Base-by-base conservation (phyloP, 2,113 vertebrate species). In the Passerina amoena region DNA sequence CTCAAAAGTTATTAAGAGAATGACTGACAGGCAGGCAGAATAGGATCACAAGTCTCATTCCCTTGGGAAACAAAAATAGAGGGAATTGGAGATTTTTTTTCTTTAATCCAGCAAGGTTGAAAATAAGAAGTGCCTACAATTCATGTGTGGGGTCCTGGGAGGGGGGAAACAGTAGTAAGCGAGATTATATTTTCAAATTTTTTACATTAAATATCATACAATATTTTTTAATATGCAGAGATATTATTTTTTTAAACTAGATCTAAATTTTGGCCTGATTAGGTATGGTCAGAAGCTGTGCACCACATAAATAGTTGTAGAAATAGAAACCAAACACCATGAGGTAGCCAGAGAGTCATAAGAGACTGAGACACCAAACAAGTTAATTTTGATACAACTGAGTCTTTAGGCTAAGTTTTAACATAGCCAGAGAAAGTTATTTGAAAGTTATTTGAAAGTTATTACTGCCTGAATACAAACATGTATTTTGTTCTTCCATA, bases 1-100 rank as follows among this genome's bases (percentile, higher is more conserved):
- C 92, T 78, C 71, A 82, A 38, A 94, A 88, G 24, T 88, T 88
- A 94, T 88, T 81, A 94, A 88, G 25, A 75, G 47, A n/a, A 33
- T 56, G 86, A 93, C 13, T 95, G 95, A 28, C 86, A 94, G 68
- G 33, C 42, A 73, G 60, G 21, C 27, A 94, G 79, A 81, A 86
- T 37, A 75, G 76, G n/a, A 86, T 63, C 54, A 3, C 28, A 92
- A 84, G 22, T 63, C 76, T 90, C 19, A 47, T 35, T 94, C 80
- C 72, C 82, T 47, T 71, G 79, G 76, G 82, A 92, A 90, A 77
- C 19, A 17, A 73, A 47, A 88, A 56, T 18, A 82, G 59, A 89
- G 84, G 14, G 10, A 11, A 60, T 10, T 78, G 12, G 31, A 61
- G 15, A 3, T 5, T 71, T 75, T 65, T 65, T 51, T 77, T 6